phyloP scores from a whole-genome alignment of 2,113 vertebrate species.

The Pterocles burchelli region DNA sequence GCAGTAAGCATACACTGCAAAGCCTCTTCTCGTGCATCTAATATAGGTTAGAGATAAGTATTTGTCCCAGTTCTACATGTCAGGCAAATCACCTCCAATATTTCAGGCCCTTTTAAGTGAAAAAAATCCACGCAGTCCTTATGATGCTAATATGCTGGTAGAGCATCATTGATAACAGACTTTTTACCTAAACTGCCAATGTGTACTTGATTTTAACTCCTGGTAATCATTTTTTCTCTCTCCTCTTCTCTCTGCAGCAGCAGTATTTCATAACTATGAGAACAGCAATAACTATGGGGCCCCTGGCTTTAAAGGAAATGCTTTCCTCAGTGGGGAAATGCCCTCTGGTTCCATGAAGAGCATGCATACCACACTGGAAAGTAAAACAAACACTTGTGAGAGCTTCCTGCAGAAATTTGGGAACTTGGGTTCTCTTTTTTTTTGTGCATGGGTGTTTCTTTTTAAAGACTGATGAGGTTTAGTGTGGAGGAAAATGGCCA shows the following conservation, averaged over 20 bases:
- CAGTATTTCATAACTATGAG: neutral
- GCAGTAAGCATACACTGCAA: neutral
- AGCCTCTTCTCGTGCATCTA: neutral
- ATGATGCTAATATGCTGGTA: neutral
- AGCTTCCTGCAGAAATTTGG: conserved; percentile 1
- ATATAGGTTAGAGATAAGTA: neutral
- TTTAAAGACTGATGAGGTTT: neutral
- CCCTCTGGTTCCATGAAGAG: neutral
- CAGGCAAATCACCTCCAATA: neutral
- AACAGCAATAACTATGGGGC: neutral
- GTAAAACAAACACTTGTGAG: neutral
- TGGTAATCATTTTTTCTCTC: neutral
- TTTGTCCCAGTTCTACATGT: neutral
- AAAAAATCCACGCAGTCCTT: neutral
- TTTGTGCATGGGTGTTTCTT: neutral
- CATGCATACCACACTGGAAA: neutral
- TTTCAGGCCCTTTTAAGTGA: neutral
- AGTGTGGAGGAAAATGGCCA: neutral
- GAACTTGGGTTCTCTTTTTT: neutral
- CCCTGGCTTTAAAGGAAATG: conserved; percentile 17
- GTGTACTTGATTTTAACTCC: neutral
- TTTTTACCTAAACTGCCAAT: neutral
- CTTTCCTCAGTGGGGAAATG: conserved; percentile 14
- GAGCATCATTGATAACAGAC: neutral
- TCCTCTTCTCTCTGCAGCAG: neutral